Conservation (phyloP, 2,797 vertebrate genomes). For the Typhlichthys eigenmanni region DNA sequence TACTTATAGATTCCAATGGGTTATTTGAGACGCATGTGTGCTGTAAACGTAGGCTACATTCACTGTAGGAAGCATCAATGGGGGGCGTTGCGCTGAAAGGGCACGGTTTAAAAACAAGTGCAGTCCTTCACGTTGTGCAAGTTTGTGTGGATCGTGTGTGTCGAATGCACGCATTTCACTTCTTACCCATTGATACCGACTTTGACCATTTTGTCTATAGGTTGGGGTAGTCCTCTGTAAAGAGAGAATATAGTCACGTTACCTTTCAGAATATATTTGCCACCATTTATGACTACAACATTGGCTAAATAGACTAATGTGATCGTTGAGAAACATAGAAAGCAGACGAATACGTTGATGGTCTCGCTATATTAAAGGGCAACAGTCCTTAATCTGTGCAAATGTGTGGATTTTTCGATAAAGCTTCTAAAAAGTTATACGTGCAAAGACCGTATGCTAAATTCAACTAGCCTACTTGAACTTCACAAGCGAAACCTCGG, state of each 20-base stretch:
- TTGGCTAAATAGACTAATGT: neutral
- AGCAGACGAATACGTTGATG: too few species aligned
- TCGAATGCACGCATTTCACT: neutral
- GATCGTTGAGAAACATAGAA: constrained; percentile 6
- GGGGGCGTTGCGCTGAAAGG: constrained; percentile 4
- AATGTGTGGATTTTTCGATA: too few species aligned
- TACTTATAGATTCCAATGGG: neutral
- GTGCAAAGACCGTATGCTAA: too few species aligned
- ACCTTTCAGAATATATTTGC: constrained; percentile 1
- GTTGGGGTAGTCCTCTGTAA: constrained; percentile 73
- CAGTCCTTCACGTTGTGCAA: neutral
- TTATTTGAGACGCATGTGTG: neutral
- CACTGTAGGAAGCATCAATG: neutral
- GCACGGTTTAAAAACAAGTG: too few species aligned
- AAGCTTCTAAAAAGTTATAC: too few species aligned
- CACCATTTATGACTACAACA: constrained; percentile 17
- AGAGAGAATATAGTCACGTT: neutral
- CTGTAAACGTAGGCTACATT: neutral
- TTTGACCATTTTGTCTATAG: constrained; percentile 82
- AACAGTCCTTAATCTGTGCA: too few species aligned
- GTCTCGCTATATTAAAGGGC: too few species aligned
- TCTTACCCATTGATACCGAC: constrained; percentile 84
- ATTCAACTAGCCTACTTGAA: too few species aligned
- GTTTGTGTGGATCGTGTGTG: neutral
- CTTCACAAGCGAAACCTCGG: too few species aligned